A percentile compares a stretch with the other conserved stretches of the same genome.
Conservation (phyloP, 1,140 invertebrate species). For the Rhizoglyphus robini region DNA sequence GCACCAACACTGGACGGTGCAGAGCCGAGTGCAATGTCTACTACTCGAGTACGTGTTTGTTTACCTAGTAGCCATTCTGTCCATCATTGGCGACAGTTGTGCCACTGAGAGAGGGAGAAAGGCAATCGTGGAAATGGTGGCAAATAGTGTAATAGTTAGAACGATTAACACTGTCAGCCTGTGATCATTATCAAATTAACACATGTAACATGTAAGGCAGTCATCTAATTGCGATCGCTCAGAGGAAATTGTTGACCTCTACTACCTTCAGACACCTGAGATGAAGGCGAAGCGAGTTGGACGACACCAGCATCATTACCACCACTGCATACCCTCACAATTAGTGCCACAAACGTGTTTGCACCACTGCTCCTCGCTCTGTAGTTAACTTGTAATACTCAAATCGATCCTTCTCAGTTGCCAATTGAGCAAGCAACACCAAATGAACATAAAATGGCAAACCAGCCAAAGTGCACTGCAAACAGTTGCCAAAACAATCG, state of each 20-base stretch:
- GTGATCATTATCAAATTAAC: slow-evolving; percentile 9
- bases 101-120: not conserved
- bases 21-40: too few species aligned
- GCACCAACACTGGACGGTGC: too few species aligned
- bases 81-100: too few species aligned
- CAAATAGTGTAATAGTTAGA: too few species aligned
- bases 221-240: not conserved
- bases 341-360: slow-evolving; percentile 7
- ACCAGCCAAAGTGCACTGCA: too few species aligned
- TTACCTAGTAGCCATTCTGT: too few species aligned
- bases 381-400: too few species aligned
- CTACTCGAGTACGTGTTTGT: too few species aligned
- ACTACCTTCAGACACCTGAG: not conserved
- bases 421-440: too few species aligned
- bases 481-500: too few species aligned
- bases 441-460: too few species aligned
- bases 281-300: not conserved
- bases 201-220: not conserved
- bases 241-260: slow-evolving; percentile 4
- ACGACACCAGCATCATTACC: not conserved
- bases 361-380: not conserved
- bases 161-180: not conserved
- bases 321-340: not conserved
- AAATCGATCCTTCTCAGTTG: too few species aligned
- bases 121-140: not conserved